Conservation (phyloP, 2,113 vertebrate species). For the Xiphophorus maculatus region DNA sequence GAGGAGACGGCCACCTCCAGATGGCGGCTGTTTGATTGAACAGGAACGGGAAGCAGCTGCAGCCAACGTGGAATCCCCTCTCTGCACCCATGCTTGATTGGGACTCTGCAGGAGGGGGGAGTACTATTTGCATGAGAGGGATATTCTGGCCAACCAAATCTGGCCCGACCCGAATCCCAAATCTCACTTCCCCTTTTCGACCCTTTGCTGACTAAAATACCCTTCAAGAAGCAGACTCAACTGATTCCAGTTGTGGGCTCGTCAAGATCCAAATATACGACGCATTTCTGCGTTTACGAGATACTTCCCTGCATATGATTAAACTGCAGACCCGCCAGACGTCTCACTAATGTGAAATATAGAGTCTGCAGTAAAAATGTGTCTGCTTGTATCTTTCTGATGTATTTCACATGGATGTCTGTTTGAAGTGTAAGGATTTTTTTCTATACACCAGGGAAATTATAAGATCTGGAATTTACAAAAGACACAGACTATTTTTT, state of each 20-base stretch:
- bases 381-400: not conserved
- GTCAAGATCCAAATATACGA: constrained; percentile 20
- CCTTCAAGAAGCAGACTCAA: constrained; percentile 50
- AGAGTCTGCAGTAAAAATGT: not conserved
- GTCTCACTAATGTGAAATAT: not conserved
- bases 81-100: constrained; percentile 82
- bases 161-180: constrained; percentile 87
- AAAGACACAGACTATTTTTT: not conserved
- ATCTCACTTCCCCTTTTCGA: constrained; percentile 93
- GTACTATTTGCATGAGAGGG: constrained; percentile 93
- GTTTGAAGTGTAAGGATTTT: not conserved
- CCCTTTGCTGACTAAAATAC: constrained; percentile 48
- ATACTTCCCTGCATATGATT: not conserved
- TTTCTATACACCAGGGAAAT: not conserved
- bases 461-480: not conserved
- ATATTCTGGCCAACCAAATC: constrained; percentile 90
- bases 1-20: constrained; percentile 82
- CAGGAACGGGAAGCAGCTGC: constrained; percentile 92
- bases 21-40: constrained; percentile 85
- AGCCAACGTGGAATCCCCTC: constrained; percentile 77
- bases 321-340: not conserved
- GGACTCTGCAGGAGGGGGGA: constrained; percentile 83
- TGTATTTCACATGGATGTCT: constrained; percentile 1
- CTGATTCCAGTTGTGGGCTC: constrained; percentile 21
- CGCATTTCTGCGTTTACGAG: constrained; percentile 2